Evolutionary conservation across 2,113 vertebrate genomes (phyloP), one percentile per base, ranked within the genome.

Genomic region (Eretmochelys imbricata): DNA sequence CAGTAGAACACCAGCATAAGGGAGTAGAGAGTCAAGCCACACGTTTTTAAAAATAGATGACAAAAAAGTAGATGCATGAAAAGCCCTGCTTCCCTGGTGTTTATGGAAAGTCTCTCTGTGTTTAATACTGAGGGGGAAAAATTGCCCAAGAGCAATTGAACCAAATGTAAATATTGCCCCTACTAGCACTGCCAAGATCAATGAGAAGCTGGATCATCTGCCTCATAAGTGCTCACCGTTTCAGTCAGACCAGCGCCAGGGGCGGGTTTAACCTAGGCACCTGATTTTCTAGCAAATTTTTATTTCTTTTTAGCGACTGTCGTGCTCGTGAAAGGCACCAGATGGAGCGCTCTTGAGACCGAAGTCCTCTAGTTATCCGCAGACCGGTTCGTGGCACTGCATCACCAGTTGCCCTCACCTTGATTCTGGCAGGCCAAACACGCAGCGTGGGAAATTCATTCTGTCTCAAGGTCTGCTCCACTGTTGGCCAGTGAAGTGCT

Each of bases 21-120:
- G 92, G 72, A 94, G 94, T 0, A 93, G 83, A 92, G 80, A 93
- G 88, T 10, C 8, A 90, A 78, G 76, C 79, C 42, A 50, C 10
- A n/a, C 17, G 27, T 84, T 76, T 88, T 51, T 10, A 25, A 25
- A 93, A 89, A 95, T 38, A 91, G 19, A 93, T 85, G 1, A 78
- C 20, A 94, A 93, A 75, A 96, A 90, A 75, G 38, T 10, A 93
- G 78, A 83, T 92, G 25, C 96, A 96, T 95, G 91, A 88, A 95
- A 97, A 97, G 16, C 42, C 35, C 22, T 46, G 91, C 38, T 94
- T 80, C 96, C 89, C 92, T 88, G 91, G 83, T 93, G 88, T 89
- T 97, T 95, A 96, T 95, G 88, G 93, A 95, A 96, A 59, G 38
- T 49, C 93, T 94, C 88, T 96, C 96, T 96, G 88, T 89, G 53